Evolutionary conservation across 1,140 invertebrate genomes (phyloP).

Genomic region (Acromyrmex charruanus): DNA sequence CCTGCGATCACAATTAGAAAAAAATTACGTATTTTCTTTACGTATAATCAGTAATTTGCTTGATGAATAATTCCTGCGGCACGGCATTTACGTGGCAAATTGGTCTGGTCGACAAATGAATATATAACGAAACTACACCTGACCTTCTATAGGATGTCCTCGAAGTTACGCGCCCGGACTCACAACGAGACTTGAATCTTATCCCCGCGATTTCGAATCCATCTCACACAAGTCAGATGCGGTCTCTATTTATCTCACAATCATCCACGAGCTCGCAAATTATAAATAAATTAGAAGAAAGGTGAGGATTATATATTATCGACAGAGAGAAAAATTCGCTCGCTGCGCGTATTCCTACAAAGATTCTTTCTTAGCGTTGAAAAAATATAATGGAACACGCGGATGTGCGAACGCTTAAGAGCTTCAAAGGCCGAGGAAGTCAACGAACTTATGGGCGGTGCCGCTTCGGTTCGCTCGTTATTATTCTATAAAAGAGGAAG

Average conservation of each 20-base stretch:
- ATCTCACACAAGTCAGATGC: neutral
- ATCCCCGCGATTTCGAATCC: neutral
- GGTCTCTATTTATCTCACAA: neutral
- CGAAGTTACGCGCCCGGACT: neutral
- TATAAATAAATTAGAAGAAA: constrained; percentile 51
- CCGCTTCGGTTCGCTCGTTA: neutral
- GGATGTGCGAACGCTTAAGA: neutral
- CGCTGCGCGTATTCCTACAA: neutral
- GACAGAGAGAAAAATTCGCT: constrained; percentile 14
- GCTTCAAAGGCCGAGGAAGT: constrained; percentile 7
- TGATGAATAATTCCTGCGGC: neutral
- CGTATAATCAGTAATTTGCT: too few species aligned
- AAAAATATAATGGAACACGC: constrained; percentile 38
- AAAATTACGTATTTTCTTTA: neutral
- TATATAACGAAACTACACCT: neutral
- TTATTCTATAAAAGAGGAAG: constrained; percentile 39
- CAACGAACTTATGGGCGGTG: neutral
- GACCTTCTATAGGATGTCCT: constrained; percentile 7
- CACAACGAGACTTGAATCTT: neutral
- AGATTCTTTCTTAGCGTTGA: constrained; percentile 13
- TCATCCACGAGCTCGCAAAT: constrained; percentile 12
- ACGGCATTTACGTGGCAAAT: neutral
- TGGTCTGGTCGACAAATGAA: constrained; percentile 2
- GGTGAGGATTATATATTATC: neutral
- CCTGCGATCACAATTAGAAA: neutral